Conservation (phyloP, 2,888 invertebrate genomes). For the Eilema griseolum region DNA sequence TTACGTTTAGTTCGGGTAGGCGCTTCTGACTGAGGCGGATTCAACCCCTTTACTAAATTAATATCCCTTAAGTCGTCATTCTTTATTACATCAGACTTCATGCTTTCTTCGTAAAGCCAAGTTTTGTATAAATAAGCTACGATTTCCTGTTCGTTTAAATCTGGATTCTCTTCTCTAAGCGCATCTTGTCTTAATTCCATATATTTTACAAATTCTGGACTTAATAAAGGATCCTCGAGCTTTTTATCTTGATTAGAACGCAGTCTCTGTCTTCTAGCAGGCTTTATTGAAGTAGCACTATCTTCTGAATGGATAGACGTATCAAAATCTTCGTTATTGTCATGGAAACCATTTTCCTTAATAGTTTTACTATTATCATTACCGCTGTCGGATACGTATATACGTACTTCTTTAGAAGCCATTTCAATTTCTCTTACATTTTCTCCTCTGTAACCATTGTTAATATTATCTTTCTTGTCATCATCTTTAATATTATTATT, state of each 20-base stretch:
- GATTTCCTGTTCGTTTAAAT: slow-evolving; percentile 77
- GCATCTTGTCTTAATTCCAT: slow-evolving; percentile 78
- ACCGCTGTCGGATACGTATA: slow-evolving; percentile 34
- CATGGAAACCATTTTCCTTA: slow-evolving; percentile 39
- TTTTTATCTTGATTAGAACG: slow-evolving; percentile 45
- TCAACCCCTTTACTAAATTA: slow-evolving; percentile 63
- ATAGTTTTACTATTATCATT: slow-evolving; percentile 4
- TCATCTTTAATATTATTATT: slow-evolving; percentile 18
- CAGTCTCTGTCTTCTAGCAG: slow-evolving; percentile 54
- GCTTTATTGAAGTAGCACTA: slow-evolving; percentile 45
- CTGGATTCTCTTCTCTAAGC: slow-evolving; percentile 81
- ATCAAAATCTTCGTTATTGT: slow-evolving; percentile 46
- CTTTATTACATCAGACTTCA: slow-evolving; percentile 68
- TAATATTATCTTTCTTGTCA: slow-evolving; percentile 21
- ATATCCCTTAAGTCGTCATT: slow-evolving; percentile 58
- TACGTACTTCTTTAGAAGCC: slow-evolving; percentile 39
- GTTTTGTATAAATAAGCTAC: slow-evolving; percentile 79
- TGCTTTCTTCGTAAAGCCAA: slow-evolving; percentile 78
- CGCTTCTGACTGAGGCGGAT: slow-evolving; percentile 29
- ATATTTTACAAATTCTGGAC: slow-evolving; percentile 81
- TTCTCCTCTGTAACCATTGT: slow-evolving; percentile 23
- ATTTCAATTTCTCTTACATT: slow-evolving; percentile 44
- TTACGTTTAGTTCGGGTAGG: slow-evolving; percentile 28
- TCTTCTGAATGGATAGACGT: slow-evolving; percentile 53
- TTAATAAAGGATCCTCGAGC: slow-evolving; percentile 52